Conservation (phyloP, 2,888 invertebrate genomes). For the Meteorus cinctellus region DNA sequence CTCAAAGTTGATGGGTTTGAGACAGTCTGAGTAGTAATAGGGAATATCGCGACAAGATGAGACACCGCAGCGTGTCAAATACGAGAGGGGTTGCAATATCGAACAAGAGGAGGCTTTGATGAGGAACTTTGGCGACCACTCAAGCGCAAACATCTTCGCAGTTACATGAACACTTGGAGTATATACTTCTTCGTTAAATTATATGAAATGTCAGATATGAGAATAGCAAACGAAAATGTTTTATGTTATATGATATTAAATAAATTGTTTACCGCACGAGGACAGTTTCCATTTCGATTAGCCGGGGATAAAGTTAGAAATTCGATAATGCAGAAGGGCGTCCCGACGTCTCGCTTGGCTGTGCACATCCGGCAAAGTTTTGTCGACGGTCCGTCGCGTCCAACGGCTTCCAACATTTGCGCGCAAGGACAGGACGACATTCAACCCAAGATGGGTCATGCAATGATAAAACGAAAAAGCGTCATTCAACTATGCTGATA, state of each 20-base stretch:
- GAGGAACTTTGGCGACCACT: constrained; percentile 26
- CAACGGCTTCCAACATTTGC: constrained; percentile 41
- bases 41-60: background rate
- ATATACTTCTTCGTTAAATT: constrained; percentile 8
- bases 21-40: background rate
- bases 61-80: constrained; percentile 21
- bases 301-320: constrained; percentile 48
- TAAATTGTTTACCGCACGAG: constrained; percentile 46
- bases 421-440: constrained; percentile 30
- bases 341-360: constrained; percentile 47
- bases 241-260: constrained; percentile 38
- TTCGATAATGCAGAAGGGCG: constrained; percentile 51
- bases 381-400: constrained; percentile 46
- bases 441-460: constrained; percentile 28
- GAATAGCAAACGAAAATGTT: constrained; percentile 2
- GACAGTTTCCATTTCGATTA: constrained; percentile 48
- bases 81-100: constrained; percentile 19
- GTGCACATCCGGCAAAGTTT: constrained; percentile 47
- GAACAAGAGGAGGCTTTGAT: constrained; percentile 26
- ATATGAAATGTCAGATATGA: constrained; percentile 3
- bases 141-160: constrained; percentile 19
- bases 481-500: constrained; percentile 53
- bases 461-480: constrained; percentile 36
- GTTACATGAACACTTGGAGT: background rate
- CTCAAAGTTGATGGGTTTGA: background rate